Percentiles rank a stretch among this genome's conserved stretches.
Conservation (phyloP, 2,888 invertebrate genomes). For the Calameuta pallipes region DNA sequence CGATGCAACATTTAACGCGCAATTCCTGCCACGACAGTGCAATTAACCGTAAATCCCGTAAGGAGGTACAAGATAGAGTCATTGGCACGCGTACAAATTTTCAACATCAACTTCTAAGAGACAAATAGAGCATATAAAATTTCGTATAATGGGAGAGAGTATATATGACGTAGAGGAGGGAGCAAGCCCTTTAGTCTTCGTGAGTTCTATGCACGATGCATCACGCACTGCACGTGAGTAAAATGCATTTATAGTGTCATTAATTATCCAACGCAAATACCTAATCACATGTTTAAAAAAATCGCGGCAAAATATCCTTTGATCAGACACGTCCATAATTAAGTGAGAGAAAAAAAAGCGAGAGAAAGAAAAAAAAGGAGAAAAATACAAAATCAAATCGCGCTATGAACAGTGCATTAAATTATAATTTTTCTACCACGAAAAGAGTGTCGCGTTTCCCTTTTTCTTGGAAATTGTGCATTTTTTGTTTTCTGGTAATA, state of each 20-base stretch:
- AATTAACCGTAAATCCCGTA: slow-evolving; percentile 1
- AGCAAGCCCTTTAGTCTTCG: slow-evolving; percentile 56
- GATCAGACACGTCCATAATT: too few species aligned
- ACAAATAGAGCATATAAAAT: slow-evolving; percentile 32
- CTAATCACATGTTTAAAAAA: not conserved
- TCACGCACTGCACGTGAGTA: slow-evolving; percentile 57
- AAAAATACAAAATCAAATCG: not conserved
- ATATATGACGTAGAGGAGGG: slow-evolving; percentile 57
- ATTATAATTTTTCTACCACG: not conserved
- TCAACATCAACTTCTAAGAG: slow-evolving; percentile 17
- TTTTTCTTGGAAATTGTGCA: not conserved
- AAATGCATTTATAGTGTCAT: not conserved
- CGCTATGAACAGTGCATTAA: not conserved
- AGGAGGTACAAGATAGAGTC: not conserved
- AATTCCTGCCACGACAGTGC: not conserved
- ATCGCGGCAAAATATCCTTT: not conserved
- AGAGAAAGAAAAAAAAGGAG: not conserved
- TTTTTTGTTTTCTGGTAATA: not conserved
- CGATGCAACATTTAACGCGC: slow-evolving; percentile 2
- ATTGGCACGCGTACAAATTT: slow-evolving; percentile 1
- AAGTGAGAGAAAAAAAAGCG: too few species aligned
- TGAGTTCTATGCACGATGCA: slow-evolving; percentile 56
- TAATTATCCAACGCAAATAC: not conserved
- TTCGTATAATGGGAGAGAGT: slow-evolving; percentile 53
- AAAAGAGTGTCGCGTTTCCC: not conserved